A percentile compares a stretch with the other conserved stretches of the same genome.
Conservation (phyloP, 1,140 invertebrate genomes). For the Meloidogyne exigua region DNA sequence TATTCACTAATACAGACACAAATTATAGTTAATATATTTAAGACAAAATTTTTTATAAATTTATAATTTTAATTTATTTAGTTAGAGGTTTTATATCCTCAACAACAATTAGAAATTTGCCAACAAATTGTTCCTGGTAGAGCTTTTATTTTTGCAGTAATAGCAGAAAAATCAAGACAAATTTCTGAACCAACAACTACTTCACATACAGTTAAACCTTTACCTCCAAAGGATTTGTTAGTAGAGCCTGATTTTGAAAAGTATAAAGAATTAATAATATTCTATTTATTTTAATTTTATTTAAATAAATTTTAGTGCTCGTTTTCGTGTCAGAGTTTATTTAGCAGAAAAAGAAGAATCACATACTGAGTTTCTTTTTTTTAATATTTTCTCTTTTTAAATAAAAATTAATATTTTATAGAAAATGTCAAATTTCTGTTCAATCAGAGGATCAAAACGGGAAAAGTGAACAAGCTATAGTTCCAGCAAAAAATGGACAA, state of each 20-base stretch:
- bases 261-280: neutral
- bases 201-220: conserved; percentile 50
- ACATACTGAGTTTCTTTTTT: conserved; percentile 43
- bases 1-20: too few species aligned
- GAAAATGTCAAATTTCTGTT: conserved; percentile 27
- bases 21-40: too few species aligned
- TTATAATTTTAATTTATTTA: conserved; percentile 23
- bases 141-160: conserved; percentile 53
- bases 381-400: neutral
- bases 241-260: conserved; percentile 53
- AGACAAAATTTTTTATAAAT: too few species aligned
- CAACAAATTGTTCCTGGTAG: conserved; percentile 33
- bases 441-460: conserved; percentile 16
- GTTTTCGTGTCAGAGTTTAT: conserved; percentile 35
- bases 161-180: conserved; percentile 52
- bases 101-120: conserved; percentile 39
- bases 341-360: conserved; percentile 36
- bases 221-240: conserved; percentile 49
- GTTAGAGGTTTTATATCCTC: conserved; percentile 40
- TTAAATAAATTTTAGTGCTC: neutral
- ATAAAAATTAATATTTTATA: neutral
- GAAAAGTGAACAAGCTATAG: neutral
- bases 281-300: too few species aligned
- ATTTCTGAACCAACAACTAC: conserved; percentile 52
- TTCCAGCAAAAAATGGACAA: neutral